Conservation (phyloP, 2,888 invertebrate species). For the Calameuta filiformis region DNA sequence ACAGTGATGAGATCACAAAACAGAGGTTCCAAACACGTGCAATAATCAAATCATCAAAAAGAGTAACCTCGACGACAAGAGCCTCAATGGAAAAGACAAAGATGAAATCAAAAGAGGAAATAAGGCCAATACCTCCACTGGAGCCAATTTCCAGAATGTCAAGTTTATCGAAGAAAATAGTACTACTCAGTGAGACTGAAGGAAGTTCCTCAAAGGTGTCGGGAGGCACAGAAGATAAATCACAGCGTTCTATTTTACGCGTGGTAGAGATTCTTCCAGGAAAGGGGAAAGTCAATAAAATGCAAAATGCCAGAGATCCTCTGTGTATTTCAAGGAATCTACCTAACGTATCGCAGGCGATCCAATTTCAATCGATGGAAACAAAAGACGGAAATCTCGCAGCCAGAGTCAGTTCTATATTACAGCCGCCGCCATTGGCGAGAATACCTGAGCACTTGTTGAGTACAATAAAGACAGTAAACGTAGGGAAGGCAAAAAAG, state of each 20-base stretch:
- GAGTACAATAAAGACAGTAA: neutral
- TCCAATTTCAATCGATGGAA: neutral
- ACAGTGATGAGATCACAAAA: neutral
- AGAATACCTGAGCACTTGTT: slow-evolving; percentile 32
- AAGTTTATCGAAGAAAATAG: neutral
- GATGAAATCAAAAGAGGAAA: neutral
- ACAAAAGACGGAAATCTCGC: neutral
- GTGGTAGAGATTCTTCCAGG: neutral
- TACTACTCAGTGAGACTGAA: neutral
- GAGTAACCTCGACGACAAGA: neutral
- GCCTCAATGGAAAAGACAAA: neutral
- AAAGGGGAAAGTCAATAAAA: neutral
- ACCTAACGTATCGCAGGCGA: neutral
- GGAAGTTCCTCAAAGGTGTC: neutral
- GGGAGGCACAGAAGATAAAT: neutral
- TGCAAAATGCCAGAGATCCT: neutral
- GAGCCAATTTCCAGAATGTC: neutral
- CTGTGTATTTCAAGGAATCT: neutral
- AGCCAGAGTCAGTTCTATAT: neutral
- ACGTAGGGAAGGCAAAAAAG: neutral
- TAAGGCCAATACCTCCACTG: neutral
- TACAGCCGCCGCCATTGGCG: slow-evolving; percentile 35
- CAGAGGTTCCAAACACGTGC: neutral
- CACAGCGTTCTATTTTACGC: neutral
- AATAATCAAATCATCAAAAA: neutral